phyloP scores from a whole-genome alignment of 2,797 vertebrate genomes.

The Melanotaenia nigrans region DNA sequence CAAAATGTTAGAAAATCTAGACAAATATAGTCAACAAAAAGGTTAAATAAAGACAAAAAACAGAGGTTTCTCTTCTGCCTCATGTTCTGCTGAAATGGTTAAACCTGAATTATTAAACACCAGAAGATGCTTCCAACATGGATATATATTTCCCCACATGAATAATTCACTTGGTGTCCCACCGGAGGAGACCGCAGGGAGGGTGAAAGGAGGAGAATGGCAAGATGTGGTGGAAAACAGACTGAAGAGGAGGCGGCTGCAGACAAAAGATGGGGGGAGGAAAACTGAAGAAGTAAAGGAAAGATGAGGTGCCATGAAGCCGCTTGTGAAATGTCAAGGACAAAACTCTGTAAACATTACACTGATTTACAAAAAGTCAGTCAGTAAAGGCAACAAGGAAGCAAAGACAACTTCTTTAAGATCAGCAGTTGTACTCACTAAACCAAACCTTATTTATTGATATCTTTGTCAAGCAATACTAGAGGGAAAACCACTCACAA shows the following conservation, averaged over 20 bases:
- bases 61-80: neutral
- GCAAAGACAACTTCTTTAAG: too few species aligned
- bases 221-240: neutral
- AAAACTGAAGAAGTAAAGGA: neutral
- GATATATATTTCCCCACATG: constrained; percentile 61
- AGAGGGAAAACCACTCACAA: too few species aligned
- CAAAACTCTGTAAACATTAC: neutral
- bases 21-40: neutral
- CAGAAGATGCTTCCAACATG: constrained; percentile 48
- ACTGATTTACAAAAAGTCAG: neutral
- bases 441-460: too few species aligned
- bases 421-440: too few species aligned
- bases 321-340: constrained; percentile 12
- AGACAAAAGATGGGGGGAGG: constrained; percentile 23
- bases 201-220: constrained; percentile 5
- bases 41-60: neutral
- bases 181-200: constrained; percentile 22
- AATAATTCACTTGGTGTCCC: constrained; percentile 64
- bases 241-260: neutral
- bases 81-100: constrained; percentile 20
- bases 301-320: neutral
- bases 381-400: too few species aligned
- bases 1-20: neutral
- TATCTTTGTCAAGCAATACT: too few species aligned
- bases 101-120: constrained; percentile 68